phyloP scores from a whole-genome alignment of 2,888 invertebrate species.

The Sphaerophoria taeniata region DNA sequence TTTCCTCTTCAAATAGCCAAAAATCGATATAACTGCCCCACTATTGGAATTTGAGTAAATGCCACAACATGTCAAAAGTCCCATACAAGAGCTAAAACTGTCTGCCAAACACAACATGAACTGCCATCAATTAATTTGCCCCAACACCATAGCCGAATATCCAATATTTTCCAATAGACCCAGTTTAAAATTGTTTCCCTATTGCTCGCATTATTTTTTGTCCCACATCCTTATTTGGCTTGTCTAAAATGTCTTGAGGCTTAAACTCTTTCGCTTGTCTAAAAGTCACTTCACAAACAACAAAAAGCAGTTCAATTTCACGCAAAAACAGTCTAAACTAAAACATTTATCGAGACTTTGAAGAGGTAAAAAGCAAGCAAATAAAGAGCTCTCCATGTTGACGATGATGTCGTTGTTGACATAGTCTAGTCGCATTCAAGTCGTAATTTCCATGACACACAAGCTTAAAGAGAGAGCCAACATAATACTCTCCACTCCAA shows the following conservation, averaged over 20 bases:
- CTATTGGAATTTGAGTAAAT: too few relatives aligned
- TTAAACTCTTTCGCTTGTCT: constrained; percentile 17
- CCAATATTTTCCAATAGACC: constrained; percentile 58
- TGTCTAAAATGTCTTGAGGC: constrained; percentile 27
- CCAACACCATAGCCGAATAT: constrained; percentile 40
- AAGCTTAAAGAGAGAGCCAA: constrained; percentile 12
- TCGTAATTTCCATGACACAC: constrained; percentile 59
- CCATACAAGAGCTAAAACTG: too few relatives aligned
- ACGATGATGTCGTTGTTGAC: not conserved
- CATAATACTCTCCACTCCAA: not conserved
- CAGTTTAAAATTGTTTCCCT: constrained; percentile 51
- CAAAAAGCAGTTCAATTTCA: not conserved
- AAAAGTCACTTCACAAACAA: constrained; percentile 4
- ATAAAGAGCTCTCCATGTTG: constrained; percentile 61
- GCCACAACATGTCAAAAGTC: too few relatives aligned
- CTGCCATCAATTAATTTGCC: constrained; percentile 32
- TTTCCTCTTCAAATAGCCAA: too few relatives aligned
- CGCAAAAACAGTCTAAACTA: constrained; percentile 37
- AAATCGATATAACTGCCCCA: too few relatives aligned
- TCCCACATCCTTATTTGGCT: constrained; percentile 24
- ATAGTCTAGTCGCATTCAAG: constrained; percentile 24
- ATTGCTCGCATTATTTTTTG: not conserved
- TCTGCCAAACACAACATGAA: too few relatives aligned
- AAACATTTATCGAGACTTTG: constrained; percentile 63
- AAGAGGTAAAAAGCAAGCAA: constrained; percentile 52